Conservation (phyloP, 2,113 vertebrate species). For the Stercorarius parasiticus region DNA sequence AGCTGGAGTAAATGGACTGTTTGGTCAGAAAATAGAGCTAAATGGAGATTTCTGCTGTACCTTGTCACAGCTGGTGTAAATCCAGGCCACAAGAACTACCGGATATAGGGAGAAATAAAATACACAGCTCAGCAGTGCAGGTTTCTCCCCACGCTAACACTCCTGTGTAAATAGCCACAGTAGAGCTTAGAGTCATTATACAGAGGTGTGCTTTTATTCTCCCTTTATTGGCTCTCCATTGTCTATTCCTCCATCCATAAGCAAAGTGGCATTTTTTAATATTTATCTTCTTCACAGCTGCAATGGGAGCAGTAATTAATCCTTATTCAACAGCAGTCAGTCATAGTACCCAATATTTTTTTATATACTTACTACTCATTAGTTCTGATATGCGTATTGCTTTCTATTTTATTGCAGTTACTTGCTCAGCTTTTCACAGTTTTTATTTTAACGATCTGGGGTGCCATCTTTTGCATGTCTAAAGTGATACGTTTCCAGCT, state of each 20-base stretch:
- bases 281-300: neutral
- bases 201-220: neutral
- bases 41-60: neutral
- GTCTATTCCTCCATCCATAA: neutral
- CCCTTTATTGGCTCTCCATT: neutral
- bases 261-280: neutral
- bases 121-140: neutral
- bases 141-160: neutral
- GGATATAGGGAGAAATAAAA: neutral
- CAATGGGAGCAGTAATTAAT: neutral
- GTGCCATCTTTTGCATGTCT: neutral
- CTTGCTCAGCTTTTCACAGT: neutral
- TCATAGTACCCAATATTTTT: neutral
- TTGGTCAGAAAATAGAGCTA: neutral
- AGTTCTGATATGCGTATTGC: neutral
- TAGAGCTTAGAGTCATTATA: neutral
- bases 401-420: neutral
- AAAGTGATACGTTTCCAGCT: neutral
- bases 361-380: neutral
- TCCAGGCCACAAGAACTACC: neutral
- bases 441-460: neutral
- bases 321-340: neutral
- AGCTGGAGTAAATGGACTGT: neutral
- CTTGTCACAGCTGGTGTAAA: neutral
- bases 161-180: neutral